Conservation (phyloP, 1,140 invertebrate species). For the Acromyrmex echinatior region DNA sequence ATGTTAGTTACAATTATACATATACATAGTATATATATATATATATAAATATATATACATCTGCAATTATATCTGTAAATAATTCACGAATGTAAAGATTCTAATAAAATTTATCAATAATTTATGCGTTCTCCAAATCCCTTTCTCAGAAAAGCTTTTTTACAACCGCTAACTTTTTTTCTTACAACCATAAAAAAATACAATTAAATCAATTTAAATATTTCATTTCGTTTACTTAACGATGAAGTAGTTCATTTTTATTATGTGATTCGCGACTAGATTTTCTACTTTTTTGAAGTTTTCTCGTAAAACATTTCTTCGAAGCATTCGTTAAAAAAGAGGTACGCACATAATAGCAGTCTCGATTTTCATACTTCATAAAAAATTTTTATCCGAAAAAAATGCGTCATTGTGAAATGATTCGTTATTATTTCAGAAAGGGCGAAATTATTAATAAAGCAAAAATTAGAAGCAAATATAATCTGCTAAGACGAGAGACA, state of each 20-base stretch:
- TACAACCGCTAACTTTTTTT: neutral
- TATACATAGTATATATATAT: constrained; percentile 24
- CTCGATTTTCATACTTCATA: neutral
- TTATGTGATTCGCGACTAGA: neutral
- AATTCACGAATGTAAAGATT: constrained; percentile 64
- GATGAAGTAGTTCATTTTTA: neutral
- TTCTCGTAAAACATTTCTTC: constrained; percentile 1
- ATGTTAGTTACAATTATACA: constrained; percentile 41
- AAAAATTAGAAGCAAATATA: constrained; percentile 15
- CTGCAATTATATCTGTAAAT: constrained; percentile 64
- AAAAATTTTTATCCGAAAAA: neutral
- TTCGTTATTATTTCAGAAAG: neutral
- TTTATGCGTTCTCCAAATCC: constrained; percentile 47
- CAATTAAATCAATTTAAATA: neutral
- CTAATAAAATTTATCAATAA: constrained; percentile 66
- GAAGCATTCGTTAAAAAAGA: constrained; percentile 3
- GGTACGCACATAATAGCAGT: neutral
- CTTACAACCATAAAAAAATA: neutral
- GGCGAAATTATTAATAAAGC: neutral
- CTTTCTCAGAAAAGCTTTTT: constrained; percentile 35
- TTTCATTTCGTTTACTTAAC: neutral
- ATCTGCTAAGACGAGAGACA: neutral
- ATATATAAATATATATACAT: constrained; percentile 33
- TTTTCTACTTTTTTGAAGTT: constrained; percentile 6
- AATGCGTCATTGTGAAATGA: neutral